These are phyloP conservation scores for Malurus melanocephalus DNA, from an alignment of 2,113 vertebrate species.

Conservation along the genomic window DNA sequence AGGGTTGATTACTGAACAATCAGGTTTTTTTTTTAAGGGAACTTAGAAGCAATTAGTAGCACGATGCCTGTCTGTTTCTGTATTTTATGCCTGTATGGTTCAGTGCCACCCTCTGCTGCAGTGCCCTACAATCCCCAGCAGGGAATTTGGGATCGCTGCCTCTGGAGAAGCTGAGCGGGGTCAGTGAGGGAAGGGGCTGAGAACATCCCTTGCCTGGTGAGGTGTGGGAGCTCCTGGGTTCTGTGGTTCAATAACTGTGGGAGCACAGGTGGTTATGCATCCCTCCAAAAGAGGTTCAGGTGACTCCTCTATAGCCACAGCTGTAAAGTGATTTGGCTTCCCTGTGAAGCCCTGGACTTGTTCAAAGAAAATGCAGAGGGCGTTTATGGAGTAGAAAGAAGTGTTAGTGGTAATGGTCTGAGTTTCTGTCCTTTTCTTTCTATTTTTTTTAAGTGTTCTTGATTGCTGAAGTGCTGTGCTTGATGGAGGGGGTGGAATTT, in stretches of 20 bases:
- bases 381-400: not conserved
- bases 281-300: not conserved
- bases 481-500: accelerated
- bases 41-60: not conserved
- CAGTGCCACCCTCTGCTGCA: not conserved
- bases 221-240: not conserved
- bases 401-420: not conserved
- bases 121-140: accelerated
- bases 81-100: not conserved
- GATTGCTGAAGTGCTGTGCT: not conserved
- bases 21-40: not conserved
- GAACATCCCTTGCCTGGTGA: not conserved
- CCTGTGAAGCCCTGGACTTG: not conserved
- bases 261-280: not conserved
- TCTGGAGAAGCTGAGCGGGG: not conserved
- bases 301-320: not conserved
- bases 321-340: not conserved
- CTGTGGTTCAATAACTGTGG: not conserved
- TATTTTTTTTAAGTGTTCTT: not conserved
- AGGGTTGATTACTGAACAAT: not conserved
- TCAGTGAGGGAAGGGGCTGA: accelerated
- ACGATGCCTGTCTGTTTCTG: not conserved
- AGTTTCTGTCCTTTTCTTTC: accelerated
- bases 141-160: not conserved
- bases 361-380: not conserved